Conservation (phyloP, 1,140 invertebrate genomes). For the Scaptomyza hsui region DNA sequence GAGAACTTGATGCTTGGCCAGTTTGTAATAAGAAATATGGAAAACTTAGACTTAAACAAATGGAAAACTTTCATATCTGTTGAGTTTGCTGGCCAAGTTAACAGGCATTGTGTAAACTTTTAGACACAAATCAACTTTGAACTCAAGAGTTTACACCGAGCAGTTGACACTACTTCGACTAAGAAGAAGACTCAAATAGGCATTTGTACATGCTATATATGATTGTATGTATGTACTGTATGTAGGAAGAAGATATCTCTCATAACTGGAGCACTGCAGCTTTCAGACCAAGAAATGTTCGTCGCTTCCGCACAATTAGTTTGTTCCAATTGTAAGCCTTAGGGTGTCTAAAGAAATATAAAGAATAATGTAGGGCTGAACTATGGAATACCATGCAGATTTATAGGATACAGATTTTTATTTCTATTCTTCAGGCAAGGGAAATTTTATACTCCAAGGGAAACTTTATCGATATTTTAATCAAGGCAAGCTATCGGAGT, state of each 20-base stretch:
- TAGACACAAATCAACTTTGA: constrained; percentile 65
- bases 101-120: constrained; percentile 72
- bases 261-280: constrained; percentile 57
- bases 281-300: constrained; percentile 41
- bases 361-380: neutral
- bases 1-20: constrained; percentile 35
- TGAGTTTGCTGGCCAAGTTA: constrained; percentile 50
- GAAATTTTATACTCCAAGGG: no score
- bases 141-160: constrained; percentile 33
- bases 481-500: no score
- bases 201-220: neutral
- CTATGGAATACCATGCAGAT: neutral
- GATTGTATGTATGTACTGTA: neutral
- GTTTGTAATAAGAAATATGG: constrained; percentile 33
- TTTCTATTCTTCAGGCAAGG: no score
- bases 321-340: constrained; percentile 47
- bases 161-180: constrained; percentile 45
- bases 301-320: constrained; percentile 77
- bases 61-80: constrained; percentile 66
- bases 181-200: neutral
- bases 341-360: constrained; percentile 3
- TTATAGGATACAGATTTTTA: no score
- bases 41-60: constrained; percentile 41
- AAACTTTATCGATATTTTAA: no score
- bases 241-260: neutral